Evolutionary conservation across 2,888 invertebrate genomes (phyloP), one percentile per base, ranked within the genome.

Genomic region (Drosophila hamatofila): DNA sequence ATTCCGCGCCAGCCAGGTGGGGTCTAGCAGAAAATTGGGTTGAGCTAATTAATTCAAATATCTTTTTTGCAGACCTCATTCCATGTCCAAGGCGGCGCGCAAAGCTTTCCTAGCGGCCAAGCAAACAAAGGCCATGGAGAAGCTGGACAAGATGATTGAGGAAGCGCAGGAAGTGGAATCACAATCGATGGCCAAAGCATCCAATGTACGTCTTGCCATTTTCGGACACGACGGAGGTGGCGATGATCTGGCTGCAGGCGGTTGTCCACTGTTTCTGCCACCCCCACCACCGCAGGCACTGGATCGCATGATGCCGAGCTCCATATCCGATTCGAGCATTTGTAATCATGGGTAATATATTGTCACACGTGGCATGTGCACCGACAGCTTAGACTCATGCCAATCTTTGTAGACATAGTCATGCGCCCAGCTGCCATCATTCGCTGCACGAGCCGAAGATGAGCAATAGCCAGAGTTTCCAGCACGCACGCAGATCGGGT

Each of bases 131-230:
- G 92, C 93, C 48, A 91, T 93, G 65, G 93, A 93, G 61, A 92
- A 93, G 76, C 71, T 93, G 52, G 93, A 93, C 65, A 92, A 92
- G 86, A 93, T 93, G 93, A 93, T 93, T 52, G 93, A 93, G 67
- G 93, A 93, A 63, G 92, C 90, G 0, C 90, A 91, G 14, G 93
- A 92, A 59, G 88, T 89, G n/a, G 92, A 92, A 52, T 76, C 91
- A 1, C 91, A 91, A 37, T 85, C 89, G n/a, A 87, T 90, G 18
- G 82, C 86, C 25, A 91, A 91, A 62, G 83, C 92, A 12, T 88
- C 90, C 39, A 86, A 80, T 54, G 85, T 91, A 73, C 85, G 88
- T 11, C 56, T 88, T 11, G 78, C 81, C 11, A 67, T 81, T n/a
- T 83, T 85, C 3, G 90, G 83, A 1, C 86, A 89, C 62, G 87